These are phyloP conservation scores for Aleiodes alternator DNA, from an alignment of 2,888 invertebrate genomes.

Conservation along the genomic window DNA sequence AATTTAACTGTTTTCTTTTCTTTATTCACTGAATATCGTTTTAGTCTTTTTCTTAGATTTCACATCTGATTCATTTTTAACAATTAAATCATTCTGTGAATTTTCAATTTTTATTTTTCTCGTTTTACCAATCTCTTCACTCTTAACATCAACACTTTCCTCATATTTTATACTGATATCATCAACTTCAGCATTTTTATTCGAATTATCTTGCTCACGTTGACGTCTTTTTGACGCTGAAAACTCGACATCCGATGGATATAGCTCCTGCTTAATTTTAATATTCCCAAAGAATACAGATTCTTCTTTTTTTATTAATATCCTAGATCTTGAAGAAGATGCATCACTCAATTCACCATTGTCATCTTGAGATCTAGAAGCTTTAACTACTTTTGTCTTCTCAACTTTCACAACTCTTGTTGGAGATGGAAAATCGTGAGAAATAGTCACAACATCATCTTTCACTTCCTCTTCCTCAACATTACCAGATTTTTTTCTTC, in stretches of 20 bases:
- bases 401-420: background rate
- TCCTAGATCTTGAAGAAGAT: background rate
- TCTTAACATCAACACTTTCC: background rate
- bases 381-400: background rate
- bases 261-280: slow-evolving; percentile 49
- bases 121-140: background rate
- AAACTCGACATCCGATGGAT: slow-evolving; percentile 50
- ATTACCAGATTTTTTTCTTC: slow-evolving; percentile 39
- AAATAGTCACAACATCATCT: slow-evolving; percentile 2
- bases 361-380: background rate
- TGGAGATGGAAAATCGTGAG: background rate
- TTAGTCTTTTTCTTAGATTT: slow-evolving; percentile 48
- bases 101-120: slow-evolving; percentile 29
- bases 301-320: slow-evolving; percentile 20
- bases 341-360: slow-evolving; percentile 15
- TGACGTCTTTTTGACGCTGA: slow-evolving; percentile 9
- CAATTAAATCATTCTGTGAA: background rate
- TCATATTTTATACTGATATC: slow-evolving; percentile 38
- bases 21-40: slow-evolving; percentile 39
- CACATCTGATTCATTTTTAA: slow-evolving; percentile 48
- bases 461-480: slow-evolving; percentile 6
- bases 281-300: slow-evolving; percentile 48
- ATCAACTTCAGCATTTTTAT: slow-evolving; percentile 21
- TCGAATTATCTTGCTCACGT: background rate
- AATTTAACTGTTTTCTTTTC: slow-evolving; percentile 35